These are phyloP conservation scores for Stigmatopora nigra DNA, from an alignment of 2,113 vertebrate species.

Conservation along the genomic window DNA sequence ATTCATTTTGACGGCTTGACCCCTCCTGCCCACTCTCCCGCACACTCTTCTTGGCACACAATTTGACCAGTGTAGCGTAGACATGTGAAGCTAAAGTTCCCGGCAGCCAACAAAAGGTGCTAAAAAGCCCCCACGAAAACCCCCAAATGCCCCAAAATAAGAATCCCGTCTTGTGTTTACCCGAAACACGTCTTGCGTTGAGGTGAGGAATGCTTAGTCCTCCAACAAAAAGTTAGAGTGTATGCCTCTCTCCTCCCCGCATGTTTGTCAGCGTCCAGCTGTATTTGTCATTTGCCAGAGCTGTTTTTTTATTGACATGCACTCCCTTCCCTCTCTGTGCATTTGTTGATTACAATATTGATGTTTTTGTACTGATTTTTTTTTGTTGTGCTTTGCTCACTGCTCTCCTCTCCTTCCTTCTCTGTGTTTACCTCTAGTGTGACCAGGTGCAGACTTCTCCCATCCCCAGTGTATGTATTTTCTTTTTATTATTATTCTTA, in stretches of 20 bases:
- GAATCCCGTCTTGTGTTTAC: conserved; percentile 50
- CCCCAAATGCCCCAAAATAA: conserved; percentile 57
- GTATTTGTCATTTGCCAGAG: conserved; percentile 60
- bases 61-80: conserved; percentile 46
- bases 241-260: not conserved
- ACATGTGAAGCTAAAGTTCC: conserved; percentile 45
- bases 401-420: conserved; percentile 37
- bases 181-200: conserved; percentile 47
- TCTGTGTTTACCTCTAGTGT: conserved; percentile 72
- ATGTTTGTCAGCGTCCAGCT: conserved; percentile 41
- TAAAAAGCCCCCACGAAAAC: conserved; percentile 49
- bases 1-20: conserved; percentile 60
- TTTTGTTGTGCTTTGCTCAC: conserved; percentile 42
- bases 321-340: conserved; percentile 45
- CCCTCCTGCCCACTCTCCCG: conserved; percentile 28
- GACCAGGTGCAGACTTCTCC: conserved; percentile 91
- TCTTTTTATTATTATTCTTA: conserved; percentile 57
- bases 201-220: conserved; percentile 50
- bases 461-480: conserved; percentile 91
- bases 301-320: conserved; percentile 41
- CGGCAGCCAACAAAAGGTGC: conserved; percentile 33
- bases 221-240: conserved; percentile 34
- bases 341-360: conserved; percentile 43
- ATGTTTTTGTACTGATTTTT: conserved; percentile 46
- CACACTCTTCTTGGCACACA: conserved; percentile 37